Evolutionary conservation across 2,797 vertebrate genomes (phyloP).

Genomic region (Phrynocephalus vlangalii): DNA sequence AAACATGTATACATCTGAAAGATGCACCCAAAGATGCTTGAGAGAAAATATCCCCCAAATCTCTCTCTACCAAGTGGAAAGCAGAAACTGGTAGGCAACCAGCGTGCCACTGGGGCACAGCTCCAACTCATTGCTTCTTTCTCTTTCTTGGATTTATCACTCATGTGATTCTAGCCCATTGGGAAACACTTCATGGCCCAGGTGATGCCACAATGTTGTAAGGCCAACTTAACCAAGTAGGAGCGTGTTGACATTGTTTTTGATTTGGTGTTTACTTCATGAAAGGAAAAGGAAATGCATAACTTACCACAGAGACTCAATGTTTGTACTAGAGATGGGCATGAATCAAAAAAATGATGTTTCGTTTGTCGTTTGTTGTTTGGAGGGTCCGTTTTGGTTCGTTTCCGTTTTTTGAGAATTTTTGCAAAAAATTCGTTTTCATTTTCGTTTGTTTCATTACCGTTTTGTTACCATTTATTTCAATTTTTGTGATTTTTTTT

Average conservation of each 20-base stretch:
- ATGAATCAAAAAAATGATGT: too few relatives aligned
- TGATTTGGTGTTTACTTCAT: not conserved
- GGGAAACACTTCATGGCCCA: not conserved
- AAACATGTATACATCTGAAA: too few relatives aligned
- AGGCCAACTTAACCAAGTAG: not conserved
- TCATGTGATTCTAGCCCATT: not conserved
- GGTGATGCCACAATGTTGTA: not conserved
- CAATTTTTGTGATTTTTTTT: too few relatives aligned
- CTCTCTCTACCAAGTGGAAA: not conserved
- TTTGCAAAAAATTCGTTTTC: too few relatives aligned
- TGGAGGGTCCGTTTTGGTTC: too few relatives aligned
- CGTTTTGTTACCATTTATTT: too few relatives aligned
- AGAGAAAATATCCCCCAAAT: not conserved
- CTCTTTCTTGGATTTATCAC: not conserved
- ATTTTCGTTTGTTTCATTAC: too few relatives aligned
- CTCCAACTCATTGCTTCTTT: not conserved
- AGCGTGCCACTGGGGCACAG: not conserved
- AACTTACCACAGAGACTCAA: not conserved
- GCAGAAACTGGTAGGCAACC: not conserved
- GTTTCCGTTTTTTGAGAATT: too few relatives aligned
- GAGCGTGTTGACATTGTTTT: too few relatives aligned
- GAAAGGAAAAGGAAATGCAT: not conserved
- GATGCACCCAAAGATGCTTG: not conserved
- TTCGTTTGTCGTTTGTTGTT: too few relatives aligned
- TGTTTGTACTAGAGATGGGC: too few relatives aligned